These are phyloP conservation scores for Loris lydekkerianus DNA, from an alignment of 2,797 vertebrate species.

Conservation along the genomic window DNA sequence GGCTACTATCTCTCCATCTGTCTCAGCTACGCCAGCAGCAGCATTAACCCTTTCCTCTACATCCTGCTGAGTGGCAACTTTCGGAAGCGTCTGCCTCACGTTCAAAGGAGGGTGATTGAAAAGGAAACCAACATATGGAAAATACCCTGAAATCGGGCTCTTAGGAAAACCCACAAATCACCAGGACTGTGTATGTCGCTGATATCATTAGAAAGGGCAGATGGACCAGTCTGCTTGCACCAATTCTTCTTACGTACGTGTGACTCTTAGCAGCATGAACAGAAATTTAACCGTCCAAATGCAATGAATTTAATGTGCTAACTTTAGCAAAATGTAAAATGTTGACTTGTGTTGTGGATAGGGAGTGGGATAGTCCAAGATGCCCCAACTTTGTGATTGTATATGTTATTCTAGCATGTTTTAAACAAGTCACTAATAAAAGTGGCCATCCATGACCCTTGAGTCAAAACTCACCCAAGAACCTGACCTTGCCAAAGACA, in stretches of 20 bases:
- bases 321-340: background rate
- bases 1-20: slow-evolving; percentile 87
- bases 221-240: background rate
- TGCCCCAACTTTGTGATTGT: background rate
- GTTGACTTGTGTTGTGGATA: background rate
- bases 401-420: background rate
- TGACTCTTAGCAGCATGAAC: background rate
- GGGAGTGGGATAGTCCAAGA: background rate
- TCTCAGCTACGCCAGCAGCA: slow-evolving; percentile 88
- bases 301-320: background rate
- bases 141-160: slow-evolving; percentile 80
- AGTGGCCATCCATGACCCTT: background rate
- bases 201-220: slow-evolving; percentile 9
- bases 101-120: slow-evolving; percentile 70
- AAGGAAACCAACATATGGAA: slow-evolving; percentile 69
- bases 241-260: background rate
- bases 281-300: background rate
- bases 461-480: background rate
- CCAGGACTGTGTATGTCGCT: background rate
- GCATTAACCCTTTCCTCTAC: slow-evolving; percentile 88
- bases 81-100: slow-evolving; percentile 73
- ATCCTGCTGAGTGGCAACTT: slow-evolving; percentile 88
- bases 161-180: background rate
- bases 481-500: background rate
- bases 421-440: slow-evolving; percentile 6